A percentile compares a stretch with the other conserved stretches of the same genome.
These are phyloP conservation scores for Drosophila arizonae DNA, from an alignment of 1,140 invertebrate species.

Conservation along the genomic window DNA sequence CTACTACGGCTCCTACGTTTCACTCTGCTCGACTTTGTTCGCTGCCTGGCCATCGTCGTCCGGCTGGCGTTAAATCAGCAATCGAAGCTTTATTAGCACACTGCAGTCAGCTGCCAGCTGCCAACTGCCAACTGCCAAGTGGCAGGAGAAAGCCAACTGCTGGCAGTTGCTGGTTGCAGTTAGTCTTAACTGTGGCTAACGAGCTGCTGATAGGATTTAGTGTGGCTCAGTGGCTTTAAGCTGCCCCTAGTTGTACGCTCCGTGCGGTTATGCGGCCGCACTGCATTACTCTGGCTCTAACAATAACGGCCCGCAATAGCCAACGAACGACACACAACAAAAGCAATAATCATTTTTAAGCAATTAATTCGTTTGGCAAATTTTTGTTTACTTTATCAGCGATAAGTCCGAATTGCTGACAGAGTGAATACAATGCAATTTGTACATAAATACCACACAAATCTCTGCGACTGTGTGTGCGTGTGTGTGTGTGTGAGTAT, in stretches of 20 bases:
- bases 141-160: slow-evolving; percentile 34
- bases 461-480: neutral
- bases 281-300: slow-evolving; percentile 2
- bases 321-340: slow-evolving; percentile 4
- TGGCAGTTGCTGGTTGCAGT: slow-evolving; percentile 33
- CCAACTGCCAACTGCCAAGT: slow-evolving; percentile 20
- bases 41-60: slow-evolving; percentile 7
- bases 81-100: slow-evolving; percentile 80
- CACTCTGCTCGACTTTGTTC: neutral
- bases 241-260: slow-evolving; percentile 23
- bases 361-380: slow-evolving; percentile 72
- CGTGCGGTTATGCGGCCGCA: slow-evolving; percentile 27
- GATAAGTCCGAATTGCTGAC: slow-evolving; percentile 66
- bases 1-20: slow-evolving; percentile 32
- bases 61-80: slow-evolving; percentile 73
- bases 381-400: slow-evolving; percentile 68
- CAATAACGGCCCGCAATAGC: slow-evolving; percentile 8
- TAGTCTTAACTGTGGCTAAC: slow-evolving; percentile 65
- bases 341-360: slow-evolving; percentile 66
- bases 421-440: slow-evolving; percentile 58
- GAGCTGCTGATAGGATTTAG: slow-evolving; percentile 72
- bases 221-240: slow-evolving; percentile 63
- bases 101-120: slow-evolving; percentile 55
- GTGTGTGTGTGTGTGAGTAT: slow-evolving; percentile 15
- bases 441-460: slow-evolving; percentile 66